Evolutionary conservation across 2,797 vertebrate genomes (phyloP).

Genomic region (Balearica regulorum): DNA sequence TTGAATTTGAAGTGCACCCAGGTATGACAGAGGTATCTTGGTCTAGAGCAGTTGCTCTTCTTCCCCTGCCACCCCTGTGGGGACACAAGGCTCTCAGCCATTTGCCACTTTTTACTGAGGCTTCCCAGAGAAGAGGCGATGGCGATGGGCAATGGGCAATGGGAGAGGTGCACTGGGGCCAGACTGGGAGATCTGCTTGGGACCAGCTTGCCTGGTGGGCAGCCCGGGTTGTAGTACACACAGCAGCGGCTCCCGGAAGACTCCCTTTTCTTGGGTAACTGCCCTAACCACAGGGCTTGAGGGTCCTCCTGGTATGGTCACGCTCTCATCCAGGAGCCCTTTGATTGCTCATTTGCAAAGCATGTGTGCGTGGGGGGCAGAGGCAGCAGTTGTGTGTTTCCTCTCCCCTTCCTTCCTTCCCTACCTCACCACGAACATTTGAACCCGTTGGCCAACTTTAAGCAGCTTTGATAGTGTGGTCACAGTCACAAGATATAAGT

Average conservation of each 20-base stretch:
- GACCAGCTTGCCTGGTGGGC: background rate
- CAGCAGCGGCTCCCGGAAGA: background rate
- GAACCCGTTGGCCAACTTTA: background rate
- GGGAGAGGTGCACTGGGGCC: background rate
- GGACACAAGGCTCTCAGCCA: background rate
- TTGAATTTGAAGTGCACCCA: background rate
- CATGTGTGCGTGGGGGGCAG: background rate
- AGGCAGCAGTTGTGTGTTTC: background rate
- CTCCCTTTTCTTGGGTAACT: background rate
- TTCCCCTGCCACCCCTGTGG: accelerated
- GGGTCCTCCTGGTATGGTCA: background rate
- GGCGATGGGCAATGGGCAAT: background rate
- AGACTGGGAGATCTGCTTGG: background rate
- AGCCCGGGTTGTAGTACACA: background rate
- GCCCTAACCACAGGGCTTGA: background rate
- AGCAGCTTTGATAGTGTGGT: background rate
- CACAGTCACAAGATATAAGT: background rate
- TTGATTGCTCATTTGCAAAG: background rate
- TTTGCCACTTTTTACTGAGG: background rate
- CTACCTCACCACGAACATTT: background rate
- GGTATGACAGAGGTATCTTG: background rate
- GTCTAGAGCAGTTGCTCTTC: background rate
- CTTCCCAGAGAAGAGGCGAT: background rate
- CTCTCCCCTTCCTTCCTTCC: background rate
- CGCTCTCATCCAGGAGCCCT: background rate